Percentiles rank a stretch among this genome's conserved stretches.
These are phyloP conservation scores for Apamea monoglypha DNA, from an alignment of 2,888 invertebrate genomes.

Conservation along the genomic window DNA sequence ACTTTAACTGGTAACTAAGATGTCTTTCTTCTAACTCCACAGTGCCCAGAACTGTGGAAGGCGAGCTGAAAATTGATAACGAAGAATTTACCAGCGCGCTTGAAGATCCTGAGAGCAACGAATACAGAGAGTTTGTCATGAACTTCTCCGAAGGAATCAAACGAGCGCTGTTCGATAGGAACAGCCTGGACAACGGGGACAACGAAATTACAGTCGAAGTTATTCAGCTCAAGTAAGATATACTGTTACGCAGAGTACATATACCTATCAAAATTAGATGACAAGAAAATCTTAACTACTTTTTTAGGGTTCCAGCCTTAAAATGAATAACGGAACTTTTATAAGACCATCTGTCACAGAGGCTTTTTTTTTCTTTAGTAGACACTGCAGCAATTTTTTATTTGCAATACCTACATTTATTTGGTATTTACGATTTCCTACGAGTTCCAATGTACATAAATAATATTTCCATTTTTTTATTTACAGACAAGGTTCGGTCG, in stretches of 20 bases:
- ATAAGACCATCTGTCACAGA: not conserved
- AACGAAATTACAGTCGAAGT: constrained; percentile 91
- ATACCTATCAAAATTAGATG: not conserved
- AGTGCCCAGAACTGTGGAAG: constrained; percentile 93
- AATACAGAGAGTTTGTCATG: constrained; percentile 91
- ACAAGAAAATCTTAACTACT: not conserved
- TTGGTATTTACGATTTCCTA: not conserved
- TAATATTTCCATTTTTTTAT: not conserved
- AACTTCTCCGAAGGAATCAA: constrained; percentile 91
- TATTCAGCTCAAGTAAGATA: constrained; percentile 90
- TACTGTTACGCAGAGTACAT: not conserved
- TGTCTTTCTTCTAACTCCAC: constrained; percentile 65
- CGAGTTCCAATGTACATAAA: not conserved
- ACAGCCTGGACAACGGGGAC: constrained; percentile 87
- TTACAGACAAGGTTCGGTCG: constrained; percentile 92
- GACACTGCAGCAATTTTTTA: not conserved
- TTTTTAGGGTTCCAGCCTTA: not conserved
- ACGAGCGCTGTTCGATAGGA: constrained; percentile 89
- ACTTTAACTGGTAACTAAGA: not conserved
- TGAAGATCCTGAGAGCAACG: constrained; percentile 90
- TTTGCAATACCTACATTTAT: not conserved
- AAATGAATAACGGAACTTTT: not conserved
- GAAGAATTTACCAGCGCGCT: constrained; percentile 91
- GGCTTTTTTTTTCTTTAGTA: not conserved
- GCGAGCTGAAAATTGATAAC: constrained; percentile 92